Evolutionary conservation across 1,140 invertebrate species (phyloP).

Genomic region (Drosophila hydei): DNA sequence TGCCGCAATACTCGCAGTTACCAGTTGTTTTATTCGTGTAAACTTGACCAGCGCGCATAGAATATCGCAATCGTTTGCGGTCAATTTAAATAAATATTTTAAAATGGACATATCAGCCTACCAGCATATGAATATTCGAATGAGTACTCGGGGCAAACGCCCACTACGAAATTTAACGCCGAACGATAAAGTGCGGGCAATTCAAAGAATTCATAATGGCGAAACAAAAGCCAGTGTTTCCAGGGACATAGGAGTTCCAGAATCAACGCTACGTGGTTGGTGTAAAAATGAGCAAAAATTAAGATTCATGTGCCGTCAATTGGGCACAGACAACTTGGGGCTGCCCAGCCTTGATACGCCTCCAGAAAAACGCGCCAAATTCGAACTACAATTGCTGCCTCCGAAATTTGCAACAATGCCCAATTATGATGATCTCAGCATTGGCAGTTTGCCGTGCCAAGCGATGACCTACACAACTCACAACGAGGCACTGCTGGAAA

Average conservation of each 20-base stretch:
- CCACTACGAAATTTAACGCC: slow-evolving; percentile 89
- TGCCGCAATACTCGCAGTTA: slow-evolving; percentile 47
- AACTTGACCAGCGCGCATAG: slow-evolving; percentile 77
- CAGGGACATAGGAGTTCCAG: slow-evolving; percentile 91
- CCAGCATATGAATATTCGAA: slow-evolving; percentile 83
- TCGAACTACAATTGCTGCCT: slow-evolving; percentile 75
- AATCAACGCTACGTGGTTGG: slow-evolving; percentile 92
- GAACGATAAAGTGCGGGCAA: slow-evolving; percentile 91
- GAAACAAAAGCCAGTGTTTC: slow-evolving; percentile 93
- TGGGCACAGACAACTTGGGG: slow-evolving; percentile 86
- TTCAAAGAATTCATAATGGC: slow-evolving; percentile 91
- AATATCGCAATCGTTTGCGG: slow-evolving; percentile 1
- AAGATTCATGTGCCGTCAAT: slow-evolving; percentile 88
- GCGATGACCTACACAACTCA: slow-evolving; percentile 62
- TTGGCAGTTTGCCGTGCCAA: slow-evolving; percentile 59
- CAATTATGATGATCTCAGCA: slow-evolving; percentile 69
- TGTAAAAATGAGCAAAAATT: slow-evolving; percentile 93
- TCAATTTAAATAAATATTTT: background rate
- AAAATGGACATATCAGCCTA: slow-evolving; percentile 81
- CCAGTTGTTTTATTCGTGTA: slow-evolving; percentile 19
- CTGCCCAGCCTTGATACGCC: slow-evolving; percentile 60
- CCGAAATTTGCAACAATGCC: slow-evolving; percentile 63
- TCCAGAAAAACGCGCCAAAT: slow-evolving; percentile 84
- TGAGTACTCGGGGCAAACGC: slow-evolving; percentile 87
- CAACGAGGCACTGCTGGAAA: slow-evolving; percentile 64